Evolutionary conservation across 2,888 invertebrate species (phyloP).

Genomic region (Tachina grossa): DNA sequence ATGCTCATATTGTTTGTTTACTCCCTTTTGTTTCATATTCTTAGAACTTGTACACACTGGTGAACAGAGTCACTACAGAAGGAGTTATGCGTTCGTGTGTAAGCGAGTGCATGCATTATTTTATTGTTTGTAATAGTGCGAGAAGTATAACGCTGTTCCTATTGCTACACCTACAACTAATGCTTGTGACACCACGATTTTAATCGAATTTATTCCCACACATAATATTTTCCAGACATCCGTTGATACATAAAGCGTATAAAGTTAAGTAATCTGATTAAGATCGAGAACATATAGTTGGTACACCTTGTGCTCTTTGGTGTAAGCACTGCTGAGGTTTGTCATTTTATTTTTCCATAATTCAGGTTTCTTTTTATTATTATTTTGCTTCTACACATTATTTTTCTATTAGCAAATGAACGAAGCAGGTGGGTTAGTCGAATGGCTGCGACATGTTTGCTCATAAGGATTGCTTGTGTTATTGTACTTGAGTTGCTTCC

Average conservation of each 20-base stretch:
- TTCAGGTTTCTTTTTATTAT: conserved; percentile 23
- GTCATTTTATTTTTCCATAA: conserved; percentile 22
- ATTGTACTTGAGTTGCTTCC: conserved; percentile 30
- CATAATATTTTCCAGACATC: conserved; percentile 80
- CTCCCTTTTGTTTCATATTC: conserved; percentile 37
- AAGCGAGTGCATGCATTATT: neutral
- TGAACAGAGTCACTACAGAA: conserved; percentile 12
- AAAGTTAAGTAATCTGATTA: conserved; percentile 81
- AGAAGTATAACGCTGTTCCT: conserved; percentile 33
- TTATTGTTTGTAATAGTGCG: conserved; percentile 57
- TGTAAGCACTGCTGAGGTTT: conserved; percentile 30
- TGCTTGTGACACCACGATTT: conserved; percentile 75
- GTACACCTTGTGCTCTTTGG: conserved; percentile 18
- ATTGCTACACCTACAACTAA: conserved; percentile 45
- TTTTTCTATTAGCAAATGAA: conserved; percentile 67
- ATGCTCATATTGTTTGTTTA: conserved; percentile 57
- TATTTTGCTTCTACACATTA: conserved; percentile 38
- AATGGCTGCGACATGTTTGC: conserved; percentile 28
- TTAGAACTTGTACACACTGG: conserved; percentile 12
- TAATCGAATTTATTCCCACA: conserved; percentile 79
- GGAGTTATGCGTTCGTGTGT: neutral
- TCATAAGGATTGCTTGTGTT: neutral
- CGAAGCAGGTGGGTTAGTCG: conserved; percentile 62
- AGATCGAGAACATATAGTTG: conserved; percentile 74
- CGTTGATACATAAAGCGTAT: conserved; percentile 75